phyloP scores from a whole-genome alignment of 1,140 invertebrate species.

The Laupala kohalensis region DNA sequence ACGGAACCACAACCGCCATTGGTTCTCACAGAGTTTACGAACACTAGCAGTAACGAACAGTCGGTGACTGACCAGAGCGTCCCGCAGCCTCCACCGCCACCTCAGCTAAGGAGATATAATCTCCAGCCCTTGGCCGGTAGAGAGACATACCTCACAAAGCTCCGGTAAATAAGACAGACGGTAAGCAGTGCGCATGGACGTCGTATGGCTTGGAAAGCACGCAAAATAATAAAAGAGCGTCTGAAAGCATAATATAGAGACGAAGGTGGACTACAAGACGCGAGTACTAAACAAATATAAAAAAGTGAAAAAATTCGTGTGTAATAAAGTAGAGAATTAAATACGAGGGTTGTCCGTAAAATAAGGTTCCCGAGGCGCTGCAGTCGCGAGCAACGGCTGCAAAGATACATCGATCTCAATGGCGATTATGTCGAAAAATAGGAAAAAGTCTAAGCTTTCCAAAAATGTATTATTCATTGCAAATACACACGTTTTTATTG shows the following conservation, averaged over 20 bases:
- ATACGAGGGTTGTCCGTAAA: too few relatives aligned
- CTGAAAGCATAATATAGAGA: too few relatives aligned
- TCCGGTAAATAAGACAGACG: neutral
- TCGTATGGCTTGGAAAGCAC: neutral
- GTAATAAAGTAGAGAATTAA: neutral
- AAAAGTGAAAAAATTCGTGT: too few relatives aligned
- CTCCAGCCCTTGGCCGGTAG: neutral
- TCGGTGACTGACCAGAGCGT: neutral
- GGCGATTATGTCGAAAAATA: neutral
- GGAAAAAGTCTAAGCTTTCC: neutral
- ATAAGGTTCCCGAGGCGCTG: too few relatives aligned
- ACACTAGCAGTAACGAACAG: too few relatives aligned
- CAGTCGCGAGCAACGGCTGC: too few relatives aligned
- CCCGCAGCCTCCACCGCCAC: too few relatives aligned
- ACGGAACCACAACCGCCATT: too few relatives aligned
- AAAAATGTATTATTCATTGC: neutral
- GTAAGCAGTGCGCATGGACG: neutral
- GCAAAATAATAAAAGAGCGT: too few relatives aligned
- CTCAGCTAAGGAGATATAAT: neutral
- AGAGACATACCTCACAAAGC: neutral
- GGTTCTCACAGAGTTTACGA: too few relatives aligned
- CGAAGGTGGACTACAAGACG: too few relatives aligned
- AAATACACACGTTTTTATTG: slow-evolving; percentile 5
- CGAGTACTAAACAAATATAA: too few relatives aligned
- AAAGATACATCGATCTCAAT: slow-evolving; percentile 1